These are phyloP conservation scores for Philotrypesis tridentata DNA, from an alignment of 1,140 invertebrate species.

Conservation along the genomic window DNA sequence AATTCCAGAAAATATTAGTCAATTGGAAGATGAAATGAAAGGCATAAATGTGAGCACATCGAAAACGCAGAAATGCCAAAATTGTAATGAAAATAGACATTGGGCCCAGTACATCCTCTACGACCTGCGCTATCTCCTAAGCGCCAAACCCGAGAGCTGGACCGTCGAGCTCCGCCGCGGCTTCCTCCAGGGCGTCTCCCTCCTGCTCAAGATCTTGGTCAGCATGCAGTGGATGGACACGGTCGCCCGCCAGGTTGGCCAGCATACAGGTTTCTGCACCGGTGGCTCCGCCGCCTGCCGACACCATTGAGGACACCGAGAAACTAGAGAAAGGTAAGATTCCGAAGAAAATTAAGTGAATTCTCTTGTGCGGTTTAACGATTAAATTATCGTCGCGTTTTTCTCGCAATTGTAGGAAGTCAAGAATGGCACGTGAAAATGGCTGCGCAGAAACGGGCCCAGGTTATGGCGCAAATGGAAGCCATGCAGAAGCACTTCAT, in stretches of 20 bases:
- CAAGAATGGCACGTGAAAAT: slow-evolving; percentile 87
- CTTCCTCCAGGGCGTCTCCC: slow-evolving; percentile 89
- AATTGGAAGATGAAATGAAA: slow-evolving; percentile 57
- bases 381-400: background rate
- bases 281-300: slow-evolving; percentile 46
- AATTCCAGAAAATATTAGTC: slow-evolving; percentile 54
- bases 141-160: slow-evolving; percentile 85
- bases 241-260: slow-evolving; percentile 90
- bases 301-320: slow-evolving; percentile 27
- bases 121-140: slow-evolving; percentile 92
- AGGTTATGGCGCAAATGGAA: too few relatives aligned
- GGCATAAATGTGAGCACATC: slow-evolving; percentile 55
- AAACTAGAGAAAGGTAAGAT: slow-evolving; percentile 38
- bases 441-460: too few relatives aligned
- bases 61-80: slow-evolving; percentile 63
- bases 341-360: background rate
- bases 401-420: slow-evolving; percentile 64
- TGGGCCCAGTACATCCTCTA: slow-evolving; percentile 90
- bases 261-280: slow-evolving; percentile 81
- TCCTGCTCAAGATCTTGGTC: slow-evolving; percentile 86
- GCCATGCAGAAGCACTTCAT: too few relatives aligned
- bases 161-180: slow-evolving; percentile 85
- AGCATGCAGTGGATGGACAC: slow-evolving; percentile 95
- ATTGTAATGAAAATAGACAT: slow-evolving; percentile 76
- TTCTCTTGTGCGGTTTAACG: background rate